Percentiles rank a stretch among this genome's conserved stretches.
Conservation (phyloP, 1,140 invertebrate species). For the Lordiphosa collinella region DNA sequence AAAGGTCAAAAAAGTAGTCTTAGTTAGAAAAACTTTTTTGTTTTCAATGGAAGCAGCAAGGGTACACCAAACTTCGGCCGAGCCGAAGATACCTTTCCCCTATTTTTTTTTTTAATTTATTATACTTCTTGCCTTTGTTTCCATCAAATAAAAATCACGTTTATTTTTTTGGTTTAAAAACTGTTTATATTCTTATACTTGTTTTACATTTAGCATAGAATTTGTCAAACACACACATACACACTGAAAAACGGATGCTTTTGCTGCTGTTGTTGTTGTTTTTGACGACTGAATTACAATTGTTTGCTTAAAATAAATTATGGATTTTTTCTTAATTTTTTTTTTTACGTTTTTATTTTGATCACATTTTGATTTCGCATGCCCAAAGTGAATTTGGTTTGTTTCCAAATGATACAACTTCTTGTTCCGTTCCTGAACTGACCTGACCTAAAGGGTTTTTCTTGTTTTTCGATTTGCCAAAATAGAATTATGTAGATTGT, state of each 20-base stretch:
- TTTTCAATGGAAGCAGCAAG: too few species aligned
- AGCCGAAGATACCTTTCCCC: too few species aligned
- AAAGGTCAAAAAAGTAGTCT: too few species aligned
- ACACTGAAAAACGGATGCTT: conserved; percentile 65
- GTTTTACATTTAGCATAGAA: conserved; percentile 72
- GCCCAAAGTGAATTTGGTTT: conserved; percentile 69
- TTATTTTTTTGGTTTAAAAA: conserved; percentile 58
- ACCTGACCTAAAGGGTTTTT: neutral
- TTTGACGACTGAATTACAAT: conserved; percentile 67
- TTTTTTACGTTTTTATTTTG: conserved; percentile 54
- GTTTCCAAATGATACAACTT: conserved; percentile 62
- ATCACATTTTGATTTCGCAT: conserved; percentile 78
- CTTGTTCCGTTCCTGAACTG: conserved; percentile 21
- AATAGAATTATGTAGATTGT: conserved; percentile 31
- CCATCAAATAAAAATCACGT: conserved; percentile 11
- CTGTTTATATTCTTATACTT: conserved; percentile 68
- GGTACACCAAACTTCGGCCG: too few species aligned
- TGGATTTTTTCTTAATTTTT: conserved; percentile 37
- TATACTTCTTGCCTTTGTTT: too few species aligned
- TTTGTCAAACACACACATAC: conserved; percentile 73
- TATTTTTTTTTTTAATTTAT: too few species aligned
- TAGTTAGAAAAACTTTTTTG: too few species aligned
- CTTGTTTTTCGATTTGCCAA: conserved; percentile 32
- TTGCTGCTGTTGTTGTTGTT: conserved; percentile 26
- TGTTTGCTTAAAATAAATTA: conserved; percentile 63